Percentiles rank a stretch among this genome's conserved stretches.
Conservation (phyloP, 2,888 invertebrate genomes). For the Bimastos eiseni region DNA sequence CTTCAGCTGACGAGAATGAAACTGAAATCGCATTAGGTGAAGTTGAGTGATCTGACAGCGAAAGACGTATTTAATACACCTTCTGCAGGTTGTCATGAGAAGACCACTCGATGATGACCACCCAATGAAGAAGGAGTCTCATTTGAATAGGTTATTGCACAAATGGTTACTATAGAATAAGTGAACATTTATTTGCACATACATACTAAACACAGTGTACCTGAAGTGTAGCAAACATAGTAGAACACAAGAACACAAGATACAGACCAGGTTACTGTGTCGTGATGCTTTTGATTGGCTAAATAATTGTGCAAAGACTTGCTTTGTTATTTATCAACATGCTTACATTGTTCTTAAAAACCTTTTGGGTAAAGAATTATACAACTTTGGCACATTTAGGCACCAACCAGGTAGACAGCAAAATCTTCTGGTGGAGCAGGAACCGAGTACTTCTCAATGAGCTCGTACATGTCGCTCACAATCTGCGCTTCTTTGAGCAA, state of each 20-base stretch:
- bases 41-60: neutral
- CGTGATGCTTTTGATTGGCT: neutral
- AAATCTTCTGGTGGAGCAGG: constrained; percentile 74
- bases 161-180: neutral
- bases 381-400: neutral
- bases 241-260: neutral
- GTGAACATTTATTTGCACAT: neutral
- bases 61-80: neutral
- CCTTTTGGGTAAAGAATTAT: neutral
- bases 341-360: neutral
- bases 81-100: neutral
- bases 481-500: constrained; percentile 78
- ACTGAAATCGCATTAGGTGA: neutral
- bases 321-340: neutral
- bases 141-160: neutral
- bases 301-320: too few relatives aligned
- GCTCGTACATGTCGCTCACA: constrained; percentile 79
- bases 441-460: constrained; percentile 80
- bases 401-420: constrained; percentile 60
- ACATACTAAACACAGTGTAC: neutral
- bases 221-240: neutral
- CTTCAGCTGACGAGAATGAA: neutral
- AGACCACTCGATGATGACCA: neutral
- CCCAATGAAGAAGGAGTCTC: neutral
- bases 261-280: neutral